phyloP scores from a whole-genome alignment of 2,113 vertebrate genomes.

The Lasiurus cinereus region DNA sequence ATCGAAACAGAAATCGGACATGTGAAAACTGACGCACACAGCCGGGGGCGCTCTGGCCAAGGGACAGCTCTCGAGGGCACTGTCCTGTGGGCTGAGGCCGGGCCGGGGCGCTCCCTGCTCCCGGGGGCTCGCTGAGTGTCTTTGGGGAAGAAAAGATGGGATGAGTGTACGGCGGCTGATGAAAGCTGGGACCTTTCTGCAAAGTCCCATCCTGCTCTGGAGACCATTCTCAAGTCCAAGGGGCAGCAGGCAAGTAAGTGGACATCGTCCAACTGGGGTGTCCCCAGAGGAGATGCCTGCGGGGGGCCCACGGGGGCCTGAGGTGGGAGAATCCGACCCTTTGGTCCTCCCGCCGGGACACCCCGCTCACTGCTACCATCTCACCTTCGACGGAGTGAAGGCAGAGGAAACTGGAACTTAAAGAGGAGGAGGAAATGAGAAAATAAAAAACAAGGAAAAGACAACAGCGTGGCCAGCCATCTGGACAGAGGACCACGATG shows the following conservation, averaged over 20 bases:
- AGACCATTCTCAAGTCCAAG: background rate
- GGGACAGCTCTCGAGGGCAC: background rate
- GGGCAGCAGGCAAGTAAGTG: fast-evolving
- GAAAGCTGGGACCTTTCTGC: background rate
- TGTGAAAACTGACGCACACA: fast-evolving
- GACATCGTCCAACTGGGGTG: fast-evolving
- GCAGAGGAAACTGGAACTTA: conserved; percentile 15
- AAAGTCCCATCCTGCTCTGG: background rate
- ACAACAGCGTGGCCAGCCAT: background rate
- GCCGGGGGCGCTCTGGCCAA: background rate
- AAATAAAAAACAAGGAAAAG: conserved; percentile 7
- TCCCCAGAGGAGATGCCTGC: fast-evolving
- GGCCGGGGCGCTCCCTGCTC: background rate
- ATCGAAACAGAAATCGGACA: background rate
- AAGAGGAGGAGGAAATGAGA: background rate
- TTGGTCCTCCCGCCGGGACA: background rate
- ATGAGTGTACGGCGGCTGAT: fast-evolving
- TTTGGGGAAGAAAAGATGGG: background rate
- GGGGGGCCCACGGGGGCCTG: background rate
- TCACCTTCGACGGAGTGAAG: conserved; percentile 78
- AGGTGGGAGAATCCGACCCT: background rate
- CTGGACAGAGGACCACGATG: background rate
- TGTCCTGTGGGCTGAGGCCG: fast-evolving
- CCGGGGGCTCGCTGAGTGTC: background rate
- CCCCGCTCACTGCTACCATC: background rate